phyloP scores from a whole-genome alignment of 2,888 invertebrate species.

The Cataglyphis altisquamis region DNA sequence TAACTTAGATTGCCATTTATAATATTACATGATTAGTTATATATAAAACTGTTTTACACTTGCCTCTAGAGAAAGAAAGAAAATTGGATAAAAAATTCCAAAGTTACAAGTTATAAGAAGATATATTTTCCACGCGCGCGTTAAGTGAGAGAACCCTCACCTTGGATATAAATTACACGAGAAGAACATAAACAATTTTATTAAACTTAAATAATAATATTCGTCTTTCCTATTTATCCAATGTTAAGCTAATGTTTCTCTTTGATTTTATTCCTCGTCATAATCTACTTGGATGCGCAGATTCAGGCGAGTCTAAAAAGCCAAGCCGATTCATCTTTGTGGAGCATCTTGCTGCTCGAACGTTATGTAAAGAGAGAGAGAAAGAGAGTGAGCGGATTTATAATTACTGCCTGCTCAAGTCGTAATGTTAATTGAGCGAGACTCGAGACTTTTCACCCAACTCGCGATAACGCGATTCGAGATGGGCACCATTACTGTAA shows the following conservation, averaged over 20 bases:
- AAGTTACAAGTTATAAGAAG: neutral
- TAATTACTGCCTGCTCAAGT: constrained; percentile 49
- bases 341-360: constrained; percentile 63
- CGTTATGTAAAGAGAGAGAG: constrained; percentile 45
- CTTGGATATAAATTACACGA: neutral
- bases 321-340: constrained; percentile 63
- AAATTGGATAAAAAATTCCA: neutral
- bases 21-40: neutral
- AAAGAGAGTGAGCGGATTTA: constrained; percentile 28
- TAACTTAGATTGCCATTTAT: neutral
- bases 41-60: neutral
- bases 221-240: constrained; percentile 1
- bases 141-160: neutral
- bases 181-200: neutral
- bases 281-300: constrained; percentile 29
- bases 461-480: constrained; percentile 44
- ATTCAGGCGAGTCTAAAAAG: constrained; percentile 43
- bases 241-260: neutral
- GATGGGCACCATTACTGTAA: neutral
- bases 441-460: constrained; percentile 11
- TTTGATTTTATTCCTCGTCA: constrained; percentile 11
- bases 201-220: constrained; percentile 25
- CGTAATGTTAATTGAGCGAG: constrained; percentile 49
- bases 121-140: neutral
- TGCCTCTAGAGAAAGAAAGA: neutral